Base-by-base conservation (phyloP, 2,113 vertebrate species). In the Callipepla squamata region DNA sequence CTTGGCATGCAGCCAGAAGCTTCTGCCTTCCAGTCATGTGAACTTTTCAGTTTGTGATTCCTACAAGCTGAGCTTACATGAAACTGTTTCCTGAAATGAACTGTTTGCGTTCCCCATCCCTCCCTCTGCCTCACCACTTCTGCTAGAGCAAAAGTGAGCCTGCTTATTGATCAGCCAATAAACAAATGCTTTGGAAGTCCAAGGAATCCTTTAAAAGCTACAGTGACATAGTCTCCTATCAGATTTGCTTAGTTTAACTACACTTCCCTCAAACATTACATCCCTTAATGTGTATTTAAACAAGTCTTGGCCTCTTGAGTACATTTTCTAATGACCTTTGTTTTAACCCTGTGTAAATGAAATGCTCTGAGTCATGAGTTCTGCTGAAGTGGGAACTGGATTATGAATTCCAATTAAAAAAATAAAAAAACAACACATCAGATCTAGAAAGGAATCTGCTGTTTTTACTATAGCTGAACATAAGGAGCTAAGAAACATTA, bases 21-120 rank as follows among this genome's bases (percentile, higher is more conserved):
- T 91, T 92, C 92, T 96, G 94, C 94, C 95, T 93, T 85, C 61
- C 87, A 95, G 94, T 88, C 91, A 89, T 66, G 72, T 79, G 88
- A 95, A 93, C 81, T 91, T 80, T 77, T 85, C 91, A 86, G 76
- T 89, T 58, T 81, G 86, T 66, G 77, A 90, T 84, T 95, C 76
- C 87, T 95, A 96, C 94, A 96, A 96, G 80, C 58, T 57, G 79
- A 91, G 78, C 62, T 95, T 94, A 96, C 91, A 96, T 5, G 32
- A 85, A 84, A 70, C 63, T 26, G 38, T 80, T 96, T 96, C 95
- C 94, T 81, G 90, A 85, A 91, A 70, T 11, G 3, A 94, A 94
- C 81, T 14, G 40, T 21, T 96, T 81, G 74, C 32, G 67, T 57
- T 85, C 65, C 45, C 59, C 26, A 21, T 53, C 42, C 53, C 47